A percentile compares a stretch with the other conserved stretches of the same genome.
phyloP scores from a whole-genome alignment of 1,140 invertebrate species.

The Trachymyrmex septentrionalis region DNA sequence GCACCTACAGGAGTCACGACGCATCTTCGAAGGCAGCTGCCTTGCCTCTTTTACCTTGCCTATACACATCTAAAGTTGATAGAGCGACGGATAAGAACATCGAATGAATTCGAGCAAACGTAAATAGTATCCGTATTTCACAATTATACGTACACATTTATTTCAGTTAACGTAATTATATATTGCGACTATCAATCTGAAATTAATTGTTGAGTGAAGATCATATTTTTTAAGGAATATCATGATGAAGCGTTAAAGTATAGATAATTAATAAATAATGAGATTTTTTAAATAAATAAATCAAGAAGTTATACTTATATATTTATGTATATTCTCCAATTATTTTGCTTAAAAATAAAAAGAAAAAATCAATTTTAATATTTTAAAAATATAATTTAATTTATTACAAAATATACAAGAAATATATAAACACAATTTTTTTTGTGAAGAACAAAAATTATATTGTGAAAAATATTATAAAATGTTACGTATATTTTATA shows the following conservation, averaged over 20 bases:
- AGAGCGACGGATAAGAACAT: constrained; percentile 72
- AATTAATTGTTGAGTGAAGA: not conserved
- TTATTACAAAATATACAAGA: no score
- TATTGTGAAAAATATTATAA: no score
- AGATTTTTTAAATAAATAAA: no score
- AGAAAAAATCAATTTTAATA: no score
- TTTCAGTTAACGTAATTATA: not conserved
- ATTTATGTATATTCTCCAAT: no score
- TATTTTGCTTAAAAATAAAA: no score
- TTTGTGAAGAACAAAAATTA: no score
- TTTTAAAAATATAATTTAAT: no score
- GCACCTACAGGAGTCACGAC: constrained; percentile 77
- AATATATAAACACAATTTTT: no score
- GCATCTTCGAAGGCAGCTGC: constrained; percentile 79
- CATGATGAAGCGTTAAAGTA: no score
- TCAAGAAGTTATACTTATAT: no score
- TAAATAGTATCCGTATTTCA: not conserved
- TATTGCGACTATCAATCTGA: not conserved
- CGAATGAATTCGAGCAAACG: constrained; percentile 41
- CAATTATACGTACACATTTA: not conserved
- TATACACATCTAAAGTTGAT: constrained; percentile 59
- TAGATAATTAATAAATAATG: no score
- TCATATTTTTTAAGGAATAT: not conserved
- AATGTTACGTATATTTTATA: not conserved
- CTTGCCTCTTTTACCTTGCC: constrained; percentile 74